phyloP scores from a whole-genome alignment of 2,888 invertebrate genomes.

The Noctuana brunneofusca region DNA sequence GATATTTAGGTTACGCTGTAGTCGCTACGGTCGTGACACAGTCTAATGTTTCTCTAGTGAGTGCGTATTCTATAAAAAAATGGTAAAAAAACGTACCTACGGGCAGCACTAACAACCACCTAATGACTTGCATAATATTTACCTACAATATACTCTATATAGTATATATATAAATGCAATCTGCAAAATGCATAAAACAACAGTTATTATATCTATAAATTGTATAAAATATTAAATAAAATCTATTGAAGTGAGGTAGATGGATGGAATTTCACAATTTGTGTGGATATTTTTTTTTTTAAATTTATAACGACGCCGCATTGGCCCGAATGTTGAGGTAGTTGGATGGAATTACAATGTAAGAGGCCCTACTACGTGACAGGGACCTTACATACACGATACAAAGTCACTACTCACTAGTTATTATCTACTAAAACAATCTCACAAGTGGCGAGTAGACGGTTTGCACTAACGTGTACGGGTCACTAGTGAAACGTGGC shows the following conservation, averaged over 20 bases:
- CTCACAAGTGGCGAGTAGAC: slow-evolving; percentile 60
- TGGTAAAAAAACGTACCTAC: slow-evolving; percentile 58
- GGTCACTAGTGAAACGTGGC: slow-evolving; percentile 48
- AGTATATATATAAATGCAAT: slow-evolving; percentile 82
- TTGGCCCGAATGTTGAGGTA: slow-evolving; percentile 83
- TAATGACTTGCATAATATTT: slow-evolving; percentile 78
- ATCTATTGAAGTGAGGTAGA: slow-evolving; percentile 87
- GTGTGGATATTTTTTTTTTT: slow-evolving; percentile 76
- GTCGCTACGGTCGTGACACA: slow-evolving; percentile 62
- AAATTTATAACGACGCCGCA: slow-evolving; percentile 72
- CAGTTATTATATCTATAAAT: slow-evolving; percentile 82
- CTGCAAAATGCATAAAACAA: slow-evolving; percentile 83
- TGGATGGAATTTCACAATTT: slow-evolving; percentile 87
- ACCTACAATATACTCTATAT: slow-evolving; percentile 81
- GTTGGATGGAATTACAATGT: slow-evolving; percentile 83
- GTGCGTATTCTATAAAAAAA: slow-evolving; percentile 68
- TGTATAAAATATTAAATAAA: slow-evolving; percentile 84
- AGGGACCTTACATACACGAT: slow-evolving; percentile 72
- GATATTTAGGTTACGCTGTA: slow-evolving; percentile 52
- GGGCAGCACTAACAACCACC: slow-evolving; percentile 74
- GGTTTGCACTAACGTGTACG: slow-evolving; percentile 55
- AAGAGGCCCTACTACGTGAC: slow-evolving; percentile 71
- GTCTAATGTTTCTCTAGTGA: slow-evolving; percentile 68
- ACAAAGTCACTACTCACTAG: slow-evolving; percentile 77
- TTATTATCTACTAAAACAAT: slow-evolving; percentile 63